Conservation (phyloP, 1,140 invertebrate genomes). For the Pseudomyrmex concolor region DNA sequence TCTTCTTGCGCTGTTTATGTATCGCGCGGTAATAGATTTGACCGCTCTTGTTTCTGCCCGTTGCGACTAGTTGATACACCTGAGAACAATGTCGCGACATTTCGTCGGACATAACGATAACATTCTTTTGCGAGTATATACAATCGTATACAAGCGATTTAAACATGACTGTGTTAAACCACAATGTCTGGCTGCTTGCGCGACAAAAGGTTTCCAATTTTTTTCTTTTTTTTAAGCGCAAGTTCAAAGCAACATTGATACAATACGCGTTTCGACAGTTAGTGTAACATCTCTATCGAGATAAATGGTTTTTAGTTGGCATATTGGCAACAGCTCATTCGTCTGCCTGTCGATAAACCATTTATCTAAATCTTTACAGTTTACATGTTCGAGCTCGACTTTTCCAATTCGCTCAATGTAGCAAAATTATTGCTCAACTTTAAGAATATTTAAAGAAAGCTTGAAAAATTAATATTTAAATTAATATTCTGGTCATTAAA, state of each 20-base stretch:
- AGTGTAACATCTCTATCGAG: background rate
- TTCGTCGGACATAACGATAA: no score
- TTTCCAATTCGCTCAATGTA: background rate
- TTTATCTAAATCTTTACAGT: slow-evolving; percentile 9
- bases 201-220: no score
- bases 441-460: background rate
- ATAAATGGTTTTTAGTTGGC: slow-evolving; percentile 19
- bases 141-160: no score
- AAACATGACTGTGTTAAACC: no score
- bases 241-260: background rate
- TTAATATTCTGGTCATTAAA: background rate
- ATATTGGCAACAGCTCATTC: slow-evolving; percentile 31
- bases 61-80: no score
- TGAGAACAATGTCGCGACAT: background rate
- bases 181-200: no score
- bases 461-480: slow-evolving; percentile 9
- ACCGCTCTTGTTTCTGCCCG: no score
- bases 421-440: background rate
- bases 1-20: no score
- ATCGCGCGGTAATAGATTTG: no score
- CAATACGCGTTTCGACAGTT: background rate
- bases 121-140: no score
- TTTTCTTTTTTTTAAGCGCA: no score
- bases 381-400: background rate
- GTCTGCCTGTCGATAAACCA: slow-evolving; percentile 37